Evolutionary conservation across 2,888 invertebrate species (phyloP), one percentile per base, ranked within the genome.

Genomic region (Lingula anatina): DNA sequence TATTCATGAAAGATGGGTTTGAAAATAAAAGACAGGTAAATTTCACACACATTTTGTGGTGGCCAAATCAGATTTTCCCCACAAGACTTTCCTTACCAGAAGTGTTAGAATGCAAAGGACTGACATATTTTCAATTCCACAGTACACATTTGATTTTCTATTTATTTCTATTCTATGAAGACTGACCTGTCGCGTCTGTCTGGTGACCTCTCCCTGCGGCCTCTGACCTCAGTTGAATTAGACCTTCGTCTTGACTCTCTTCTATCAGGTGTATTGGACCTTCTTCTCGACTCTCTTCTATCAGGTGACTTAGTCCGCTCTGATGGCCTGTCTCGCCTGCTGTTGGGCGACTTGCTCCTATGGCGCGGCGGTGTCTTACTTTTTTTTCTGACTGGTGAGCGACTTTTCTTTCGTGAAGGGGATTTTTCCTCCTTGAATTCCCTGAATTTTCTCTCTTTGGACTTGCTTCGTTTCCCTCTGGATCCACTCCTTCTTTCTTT

Each of bases 401-500:
- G n/a, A n/a, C n/a, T n/a, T n/a, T n/a, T n/a, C n/a, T n/a, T n/a
- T n/a, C n/a, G n/a, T n/a, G n/a, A n/a, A n/a, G n/a, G n/a, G n/a
- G n/a, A n/a, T n/a, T n/a, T n/a, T n/a, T n/a, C n/a, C n/a, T n/a
- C 5, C 36, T 12, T 24, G 39, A n/a, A 28, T 20, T 26, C n/a
- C 40, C 23, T 25, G 28, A 27, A 39, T 27, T 37, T n/a, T 44
- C 43, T 28, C 42, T 26, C 12, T 25, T 44, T 42, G 23, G 3
- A 21, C 18, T 28, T 38, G 25, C 23, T 39, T 43, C 40, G 5
- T 40, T 45, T 42, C 42, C 23, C 41, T 44, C 39, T 18, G 36
- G 25, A 25, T 46, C 49, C 20, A 49, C 36, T 35, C 53, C 46
- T 44, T 47, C 44, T 20, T 45, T 46, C 31, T 39, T 37, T 38